These are phyloP conservation scores for Lithodes maja DNA, from an alignment of 2,888 invertebrate genomes.

Conservation along the genomic window DNA sequence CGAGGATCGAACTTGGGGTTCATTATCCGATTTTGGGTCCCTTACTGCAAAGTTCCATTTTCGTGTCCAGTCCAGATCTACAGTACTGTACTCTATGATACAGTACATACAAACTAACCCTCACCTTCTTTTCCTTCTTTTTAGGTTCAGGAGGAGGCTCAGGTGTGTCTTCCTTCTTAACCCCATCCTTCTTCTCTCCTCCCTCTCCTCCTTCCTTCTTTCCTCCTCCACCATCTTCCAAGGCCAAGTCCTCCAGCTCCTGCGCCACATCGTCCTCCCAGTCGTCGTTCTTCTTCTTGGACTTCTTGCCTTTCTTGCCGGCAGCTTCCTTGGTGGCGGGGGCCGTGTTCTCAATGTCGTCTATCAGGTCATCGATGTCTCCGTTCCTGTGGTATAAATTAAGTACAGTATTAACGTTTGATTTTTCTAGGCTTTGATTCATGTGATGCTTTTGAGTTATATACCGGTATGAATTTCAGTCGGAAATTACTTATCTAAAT, in stretches of 20 bases:
- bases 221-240: conserved; percentile 56
- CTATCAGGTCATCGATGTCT: conserved; percentile 45
- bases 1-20: no score
- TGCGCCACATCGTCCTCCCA: conserved; percentile 67
- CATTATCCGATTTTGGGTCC: no score
- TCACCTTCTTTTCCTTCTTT: conserved; percentile 70
- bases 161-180: conserved; percentile 13
- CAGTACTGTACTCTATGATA: background rate
- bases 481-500: no score
- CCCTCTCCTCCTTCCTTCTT: background rate
- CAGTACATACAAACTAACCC: background rate
- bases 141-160: conserved; percentile 24
- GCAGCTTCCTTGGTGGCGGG: conserved; percentile 11
- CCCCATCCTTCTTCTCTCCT: no score
- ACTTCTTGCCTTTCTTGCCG: conserved; percentile 74
- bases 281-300: conserved; percentile 75
- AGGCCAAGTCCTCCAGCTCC: conserved; percentile 68
- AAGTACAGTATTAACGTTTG: no score
- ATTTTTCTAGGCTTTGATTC: no score
- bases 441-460: no score
- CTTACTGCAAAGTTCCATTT: no score
- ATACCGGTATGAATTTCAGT: no score
- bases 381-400: conserved; percentile 43
- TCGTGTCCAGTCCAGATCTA: no score
- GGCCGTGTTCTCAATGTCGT: conserved; percentile 38